phyloP scores from a whole-genome alignment of 2,113 vertebrate species.

The Microcebus jonahi region DNA sequence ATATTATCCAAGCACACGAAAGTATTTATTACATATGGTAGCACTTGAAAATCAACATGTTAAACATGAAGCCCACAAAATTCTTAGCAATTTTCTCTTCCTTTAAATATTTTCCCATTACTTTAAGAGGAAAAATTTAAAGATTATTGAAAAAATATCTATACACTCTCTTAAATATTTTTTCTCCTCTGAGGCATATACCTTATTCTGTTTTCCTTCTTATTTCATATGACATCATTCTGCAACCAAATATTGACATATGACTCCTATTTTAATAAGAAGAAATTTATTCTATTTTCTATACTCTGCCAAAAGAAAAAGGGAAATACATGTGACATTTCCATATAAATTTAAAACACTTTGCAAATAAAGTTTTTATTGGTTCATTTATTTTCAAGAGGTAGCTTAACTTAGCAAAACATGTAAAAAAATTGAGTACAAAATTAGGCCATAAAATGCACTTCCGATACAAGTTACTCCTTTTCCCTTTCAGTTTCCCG shows the following conservation, averaged over 20 bases:
- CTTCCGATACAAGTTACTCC: neutral
- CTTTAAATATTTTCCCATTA: neutral
- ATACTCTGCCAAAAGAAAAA: neutral
- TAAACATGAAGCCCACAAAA: neutral
- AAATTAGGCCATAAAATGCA: neutral
- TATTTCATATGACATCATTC: neutral
- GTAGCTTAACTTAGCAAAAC: neutral
- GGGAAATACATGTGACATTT: neutral
- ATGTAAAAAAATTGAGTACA: neutral
- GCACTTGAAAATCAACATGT: neutral
- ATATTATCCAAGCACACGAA: neutral
- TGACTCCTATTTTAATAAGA: neutral
- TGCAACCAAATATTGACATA: neutral
- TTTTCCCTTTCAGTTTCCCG: neutral
- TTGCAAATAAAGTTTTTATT: neutral
- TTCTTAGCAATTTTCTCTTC: neutral
- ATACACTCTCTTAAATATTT: neutral
- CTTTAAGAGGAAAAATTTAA: constrained; percentile 17
- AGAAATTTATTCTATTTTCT: neutral
- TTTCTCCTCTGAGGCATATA: neutral
- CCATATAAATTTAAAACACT: neutral
- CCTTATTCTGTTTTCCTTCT: neutral
- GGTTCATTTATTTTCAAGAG: constrained; percentile 28
- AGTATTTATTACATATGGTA: neutral
- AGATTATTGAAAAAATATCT: neutral